Evolutionary conservation across 2,797 vertebrate genomes (phyloP).

Genomic region (Eulemur coronatus): DNA sequence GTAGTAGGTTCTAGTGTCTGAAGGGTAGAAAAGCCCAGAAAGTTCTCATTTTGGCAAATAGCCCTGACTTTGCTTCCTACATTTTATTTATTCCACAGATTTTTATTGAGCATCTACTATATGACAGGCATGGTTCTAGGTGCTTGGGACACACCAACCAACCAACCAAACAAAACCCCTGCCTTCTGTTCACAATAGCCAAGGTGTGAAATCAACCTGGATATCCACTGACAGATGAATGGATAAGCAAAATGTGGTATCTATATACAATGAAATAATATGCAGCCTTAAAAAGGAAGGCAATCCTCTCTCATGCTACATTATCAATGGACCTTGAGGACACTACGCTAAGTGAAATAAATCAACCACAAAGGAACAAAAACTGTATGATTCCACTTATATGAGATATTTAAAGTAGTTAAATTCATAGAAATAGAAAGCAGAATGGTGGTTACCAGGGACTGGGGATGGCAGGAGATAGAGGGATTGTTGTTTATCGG

Average conservation of each 20-base stretch:
- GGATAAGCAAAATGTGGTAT: not conserved
- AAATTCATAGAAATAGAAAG: not conserved
- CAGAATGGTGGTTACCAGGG: not conserved
- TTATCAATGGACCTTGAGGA: not conserved
- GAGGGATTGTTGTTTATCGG: not conserved
- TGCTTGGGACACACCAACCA: not conserved
- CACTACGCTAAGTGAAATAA: not conserved
- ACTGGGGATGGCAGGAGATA: not conserved
- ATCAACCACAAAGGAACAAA: not conserved
- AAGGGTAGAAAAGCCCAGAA: not conserved
- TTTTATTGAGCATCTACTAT: not conserved
- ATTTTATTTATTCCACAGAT: not conserved
- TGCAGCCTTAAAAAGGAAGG: not conserved
- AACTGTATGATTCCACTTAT: not conserved
- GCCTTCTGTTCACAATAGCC: not conserved
- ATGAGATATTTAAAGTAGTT: not conserved
- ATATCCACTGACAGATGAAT: not conserved
- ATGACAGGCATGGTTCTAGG: not conserved
- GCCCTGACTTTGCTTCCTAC: not conserved
- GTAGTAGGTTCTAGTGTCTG: not conserved
- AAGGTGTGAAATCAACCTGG: not conserved
- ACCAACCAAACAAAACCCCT: not conserved
- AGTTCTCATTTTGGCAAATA: not conserved
- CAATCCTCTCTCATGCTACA: not conserved
- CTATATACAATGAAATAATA: not conserved